Conservation (phyloP, 1,140 invertebrate species). For the Doryteuthis pealeii region DNA sequence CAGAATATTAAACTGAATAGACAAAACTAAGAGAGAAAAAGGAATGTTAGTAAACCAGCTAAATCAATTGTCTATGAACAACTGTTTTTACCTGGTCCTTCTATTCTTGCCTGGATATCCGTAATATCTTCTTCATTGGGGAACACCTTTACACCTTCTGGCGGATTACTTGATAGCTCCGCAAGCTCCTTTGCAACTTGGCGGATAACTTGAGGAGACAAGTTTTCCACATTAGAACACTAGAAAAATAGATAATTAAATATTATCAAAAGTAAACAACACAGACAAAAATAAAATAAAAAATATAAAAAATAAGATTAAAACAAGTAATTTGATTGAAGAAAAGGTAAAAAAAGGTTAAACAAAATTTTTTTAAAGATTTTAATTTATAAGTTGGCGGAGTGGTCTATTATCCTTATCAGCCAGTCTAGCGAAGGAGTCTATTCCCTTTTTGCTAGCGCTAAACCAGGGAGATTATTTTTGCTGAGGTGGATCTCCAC, state of each 20-base stretch:
- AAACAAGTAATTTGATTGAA: not conserved
- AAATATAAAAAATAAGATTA: not conserved
- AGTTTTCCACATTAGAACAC: constrained; percentile 80
- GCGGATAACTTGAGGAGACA: constrained; percentile 88
- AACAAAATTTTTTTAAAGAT: too few relatives aligned
- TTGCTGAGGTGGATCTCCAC: too few relatives aligned
- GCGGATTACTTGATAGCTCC: constrained; percentile 74
- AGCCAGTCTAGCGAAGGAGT: too few relatives aligned
- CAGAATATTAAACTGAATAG: too few relatives aligned
- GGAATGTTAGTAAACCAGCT: too few relatives aligned
- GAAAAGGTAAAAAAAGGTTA: not conserved
- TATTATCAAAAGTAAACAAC: not conserved
- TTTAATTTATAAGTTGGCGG: too few relatives aligned
- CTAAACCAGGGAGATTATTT: too few relatives aligned
- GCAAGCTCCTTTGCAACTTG: constrained; percentile 81
- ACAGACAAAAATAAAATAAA: too few relatives aligned
- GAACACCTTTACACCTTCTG: constrained; percentile 85
- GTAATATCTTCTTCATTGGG: constrained; percentile 89
- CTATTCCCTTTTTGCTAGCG: too few relatives aligned
- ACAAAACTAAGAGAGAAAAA: too few relatives aligned
- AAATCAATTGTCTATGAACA: too few relatives aligned
- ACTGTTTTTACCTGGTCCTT: constrained; percentile 73
- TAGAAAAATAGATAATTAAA: constrained; percentile 30
- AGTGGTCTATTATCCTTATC: too few relatives aligned
- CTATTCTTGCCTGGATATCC: constrained; percentile 87